These are phyloP conservation scores for Borostomias antarcticus DNA, from an alignment of 2,797 vertebrate species.

Conservation along the genomic window DNA sequence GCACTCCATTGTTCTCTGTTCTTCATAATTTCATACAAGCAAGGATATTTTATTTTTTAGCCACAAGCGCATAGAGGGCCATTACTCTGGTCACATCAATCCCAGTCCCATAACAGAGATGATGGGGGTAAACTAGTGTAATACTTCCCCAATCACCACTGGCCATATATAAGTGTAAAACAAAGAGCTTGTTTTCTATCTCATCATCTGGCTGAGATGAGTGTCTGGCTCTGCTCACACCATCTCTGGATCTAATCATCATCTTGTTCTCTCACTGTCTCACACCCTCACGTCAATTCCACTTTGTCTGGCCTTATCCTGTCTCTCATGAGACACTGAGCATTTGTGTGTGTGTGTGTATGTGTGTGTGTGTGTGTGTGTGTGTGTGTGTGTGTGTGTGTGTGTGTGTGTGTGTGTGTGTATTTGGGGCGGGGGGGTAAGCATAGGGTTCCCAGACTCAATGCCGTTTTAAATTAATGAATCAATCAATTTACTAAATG, in stretches of 20 bases:
- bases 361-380: background rate
- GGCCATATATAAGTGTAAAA: background rate
- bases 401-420: background rate
- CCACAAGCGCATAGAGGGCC: too few relatives aligned
- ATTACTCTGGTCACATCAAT: background rate
- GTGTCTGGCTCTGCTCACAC: background rate
- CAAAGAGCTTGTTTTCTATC: background rate
- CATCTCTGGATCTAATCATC: constrained; percentile 7
- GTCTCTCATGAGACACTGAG: background rate
- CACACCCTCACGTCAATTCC: background rate
- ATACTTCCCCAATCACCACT: background rate
- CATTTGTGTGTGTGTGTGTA: too few relatives aligned
- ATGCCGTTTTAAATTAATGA: too few relatives aligned
- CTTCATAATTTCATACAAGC: too few relatives aligned
- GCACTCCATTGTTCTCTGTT: background rate
- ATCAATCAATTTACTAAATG: too few relatives aligned
- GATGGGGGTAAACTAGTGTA: background rate
- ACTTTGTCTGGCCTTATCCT: background rate
- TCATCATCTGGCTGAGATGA: constrained; percentile 10
- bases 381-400: background rate
- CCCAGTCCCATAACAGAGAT: background rate
- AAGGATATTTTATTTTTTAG: too few relatives aligned
- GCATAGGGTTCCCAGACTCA: too few relatives aligned
- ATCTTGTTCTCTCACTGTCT: background rate
- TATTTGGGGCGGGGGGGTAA: background rate